Base-by-base conservation (phyloP, 2,888 invertebrate species). In the Cantharis lateralis region DNA sequence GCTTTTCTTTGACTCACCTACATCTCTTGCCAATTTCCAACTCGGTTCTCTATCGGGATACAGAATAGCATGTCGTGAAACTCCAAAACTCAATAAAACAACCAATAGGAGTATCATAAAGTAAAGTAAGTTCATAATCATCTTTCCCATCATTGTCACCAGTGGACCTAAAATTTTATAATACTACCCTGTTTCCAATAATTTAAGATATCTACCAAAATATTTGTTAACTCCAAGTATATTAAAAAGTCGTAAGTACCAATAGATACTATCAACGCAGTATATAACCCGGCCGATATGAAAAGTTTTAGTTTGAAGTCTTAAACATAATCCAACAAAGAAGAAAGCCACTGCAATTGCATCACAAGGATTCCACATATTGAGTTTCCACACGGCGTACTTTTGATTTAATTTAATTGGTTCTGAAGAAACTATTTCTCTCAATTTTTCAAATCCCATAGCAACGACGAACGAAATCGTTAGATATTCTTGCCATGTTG, bases 111-210 rank as follows among this genome's bases (percentile, higher is more conserved):
- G 93, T 80, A 98, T 96, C 81, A 99, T 96, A 88, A 99, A 98
- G 89, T 98, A 98, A 85, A 97, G 95, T 98, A 99, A 98, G 88
- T 98, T 98, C 89, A 96, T 95, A 78, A 98, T 97, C 98, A 99
- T 98, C 91, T 98, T 98, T 66, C 98, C 98, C 94, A 99, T 98
- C 97, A 99, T 99, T 79, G 98, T 98, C 81, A 99, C 98, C 87
- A 98, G 92, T 77, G 99, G 99, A 90, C 99, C 95, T 95, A 16
- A 84, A 7, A 48, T 66, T 15, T 48, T 61, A 71, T 63, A 11
- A 63, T 16, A n/a, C n/a, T n/a, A n/a, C 26, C 7, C 15, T 3
- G 4, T 48, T n/a, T n/a, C 48, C 9, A 24, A 9, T 9, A 48
- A 48, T 1, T n/a, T n/a, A 48, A 48, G 9, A 48, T 48, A 64